A percentile compares a stretch with the other conserved stretches of the same genome.
phyloP scores from a whole-genome alignment of 2,888 invertebrate genomes.

The Athalia rosae region DNA sequence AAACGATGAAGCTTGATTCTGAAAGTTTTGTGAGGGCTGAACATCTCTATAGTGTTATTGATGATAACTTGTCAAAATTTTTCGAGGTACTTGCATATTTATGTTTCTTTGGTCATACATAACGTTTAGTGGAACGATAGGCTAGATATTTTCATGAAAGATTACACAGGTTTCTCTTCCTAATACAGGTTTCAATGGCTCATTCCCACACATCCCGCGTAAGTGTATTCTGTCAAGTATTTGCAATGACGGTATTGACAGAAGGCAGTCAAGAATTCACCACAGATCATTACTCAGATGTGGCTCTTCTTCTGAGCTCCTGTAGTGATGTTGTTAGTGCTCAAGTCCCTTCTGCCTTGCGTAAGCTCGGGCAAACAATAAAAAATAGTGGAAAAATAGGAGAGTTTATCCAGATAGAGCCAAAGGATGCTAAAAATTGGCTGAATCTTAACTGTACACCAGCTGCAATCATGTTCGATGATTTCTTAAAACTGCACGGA shows the following conservation, averaged over 20 bases:
- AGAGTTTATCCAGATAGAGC: constrained; percentile 74
- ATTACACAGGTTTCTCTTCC: neutral
- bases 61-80: neutral
- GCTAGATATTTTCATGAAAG: neutral
- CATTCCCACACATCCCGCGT: constrained; percentile 75
- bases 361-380: constrained; percentile 74
- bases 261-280: constrained; percentile 78
- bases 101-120: neutral
- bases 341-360: constrained; percentile 80
- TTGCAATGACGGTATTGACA: constrained; percentile 76
- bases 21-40: constrained; percentile 58
- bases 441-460: constrained; percentile 75
- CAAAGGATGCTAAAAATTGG: constrained; percentile 78
- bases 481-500: constrained; percentile 82
- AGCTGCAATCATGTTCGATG: constrained; percentile 73
- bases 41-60: constrained; percentile 36
- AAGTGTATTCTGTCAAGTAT: constrained; percentile 76
- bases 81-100: neutral
- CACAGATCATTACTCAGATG: constrained; percentile 81
- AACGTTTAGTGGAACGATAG: neutral
- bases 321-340: constrained; percentile 84
- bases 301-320: constrained; percentile 81
- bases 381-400: constrained; percentile 72
- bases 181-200: constrained; percentile 60
- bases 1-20: constrained; percentile 68